phyloP scores from a whole-genome alignment of 2,113 vertebrate species.

The Smithornis capensis region DNA sequence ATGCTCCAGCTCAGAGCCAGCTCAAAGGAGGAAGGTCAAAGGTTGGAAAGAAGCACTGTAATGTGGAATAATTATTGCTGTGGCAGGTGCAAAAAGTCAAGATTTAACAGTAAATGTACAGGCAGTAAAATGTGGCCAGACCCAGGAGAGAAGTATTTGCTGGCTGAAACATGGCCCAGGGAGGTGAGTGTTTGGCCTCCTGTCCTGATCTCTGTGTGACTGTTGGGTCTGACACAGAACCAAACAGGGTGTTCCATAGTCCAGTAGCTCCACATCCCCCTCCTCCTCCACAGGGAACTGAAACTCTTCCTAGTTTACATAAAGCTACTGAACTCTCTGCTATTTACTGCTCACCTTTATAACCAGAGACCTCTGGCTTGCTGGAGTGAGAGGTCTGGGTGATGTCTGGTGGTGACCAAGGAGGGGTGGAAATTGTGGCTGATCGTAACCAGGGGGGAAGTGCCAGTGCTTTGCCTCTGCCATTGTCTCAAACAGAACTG shows the following conservation, averaged over 20 bases:
- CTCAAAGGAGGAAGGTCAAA: not conserved
- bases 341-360: fast-evolving
- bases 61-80: not conserved
- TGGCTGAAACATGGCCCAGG: not conserved
- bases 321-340: not conserved
- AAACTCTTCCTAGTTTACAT: not conserved
- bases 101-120: not conserved
- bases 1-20: not conserved
- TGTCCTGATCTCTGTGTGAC: not conserved
- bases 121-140: not conserved
- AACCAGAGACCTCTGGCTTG: not conserved
- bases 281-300: not conserved
- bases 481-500: not conserved
- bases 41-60: not conserved
- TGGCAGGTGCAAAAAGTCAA: not conserved
- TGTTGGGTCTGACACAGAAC: not conserved
- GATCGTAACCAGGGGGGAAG: not conserved
- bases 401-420: not conserved
- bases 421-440: not conserved
- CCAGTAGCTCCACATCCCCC: not conserved
- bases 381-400: not conserved
- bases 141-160: not conserved
- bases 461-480: not conserved
- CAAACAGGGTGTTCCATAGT: fast-evolving
- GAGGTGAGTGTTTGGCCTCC: not conserved